These are phyloP conservation scores for Alauda arvensis DNA, from an alignment of 2,797 vertebrate species.

Conservation along the genomic window DNA sequence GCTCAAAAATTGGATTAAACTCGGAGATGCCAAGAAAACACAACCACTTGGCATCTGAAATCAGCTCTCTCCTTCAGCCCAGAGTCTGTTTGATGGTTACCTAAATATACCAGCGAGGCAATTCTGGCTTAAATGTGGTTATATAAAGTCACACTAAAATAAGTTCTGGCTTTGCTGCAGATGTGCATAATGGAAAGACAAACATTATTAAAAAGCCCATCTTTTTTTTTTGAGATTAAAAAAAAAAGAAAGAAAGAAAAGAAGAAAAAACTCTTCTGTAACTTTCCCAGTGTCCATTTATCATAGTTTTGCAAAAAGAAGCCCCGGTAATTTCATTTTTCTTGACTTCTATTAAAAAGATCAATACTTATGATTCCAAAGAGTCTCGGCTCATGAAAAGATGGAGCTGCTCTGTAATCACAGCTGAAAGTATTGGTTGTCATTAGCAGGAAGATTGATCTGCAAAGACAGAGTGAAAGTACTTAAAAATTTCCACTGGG, in stretches of 20 bases:
- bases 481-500: conserved; percentile 73
- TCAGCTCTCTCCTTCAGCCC: conserved; percentile 12
- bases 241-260: not conserved
- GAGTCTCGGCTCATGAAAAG: conserved; percentile 82
- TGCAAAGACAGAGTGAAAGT: conserved; percentile 70
- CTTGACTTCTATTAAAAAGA: conserved; percentile 88
- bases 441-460: conserved; percentile 81
- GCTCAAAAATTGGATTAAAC: conserved; percentile 1
- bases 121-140: conserved; percentile 55
- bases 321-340: conserved; percentile 85
- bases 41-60: conserved; percentile 3
- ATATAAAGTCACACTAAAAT: conserved; percentile 67
- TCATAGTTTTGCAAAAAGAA: conserved; percentile 80
- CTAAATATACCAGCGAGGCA: conserved; percentile 58
- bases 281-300: conserved; percentile 81
- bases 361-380: conserved; percentile 87
- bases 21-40: not conserved
- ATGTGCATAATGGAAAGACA: conserved; percentile 78
- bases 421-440: conserved; percentile 85
- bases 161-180: conserved; percentile 71
- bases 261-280: conserved; percentile 55
- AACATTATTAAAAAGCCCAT: conserved; percentile 77
- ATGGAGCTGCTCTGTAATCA: conserved; percentile 83
- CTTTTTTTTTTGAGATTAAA: conserved; percentile 76
- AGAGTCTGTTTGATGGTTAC: not conserved